These are phyloP conservation scores for Hycleus phaleratus DNA, from an alignment of 1,140 invertebrate species.

Conservation along the genomic window DNA sequence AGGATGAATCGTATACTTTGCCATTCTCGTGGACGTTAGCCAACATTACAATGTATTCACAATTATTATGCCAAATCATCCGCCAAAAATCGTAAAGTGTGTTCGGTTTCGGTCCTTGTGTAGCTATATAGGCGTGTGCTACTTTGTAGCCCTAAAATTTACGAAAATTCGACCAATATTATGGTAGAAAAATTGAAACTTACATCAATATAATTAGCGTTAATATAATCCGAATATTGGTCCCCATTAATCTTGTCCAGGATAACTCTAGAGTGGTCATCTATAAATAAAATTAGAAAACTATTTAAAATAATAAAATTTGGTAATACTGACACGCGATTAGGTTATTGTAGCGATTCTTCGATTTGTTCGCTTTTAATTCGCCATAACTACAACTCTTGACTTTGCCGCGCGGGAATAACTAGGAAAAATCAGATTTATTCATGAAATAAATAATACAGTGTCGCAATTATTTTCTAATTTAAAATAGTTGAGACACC, in stretches of 20 bases:
- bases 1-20: slow-evolving; percentile 41
- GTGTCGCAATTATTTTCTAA: neutral
- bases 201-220: slow-evolving; percentile 24
- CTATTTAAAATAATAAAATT: neutral
- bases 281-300: slow-evolving; percentile 42
- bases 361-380: slow-evolving; percentile 50
- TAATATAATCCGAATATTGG: slow-evolving; percentile 32
- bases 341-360: slow-evolving; percentile 73
- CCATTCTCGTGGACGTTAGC: slow-evolving; percentile 67
- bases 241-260: slow-evolving; percentile 49
- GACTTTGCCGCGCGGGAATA: slow-evolving; percentile 26
- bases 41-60: slow-evolving; percentile 65
- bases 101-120: slow-evolving; percentile 65
- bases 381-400: slow-evolving; percentile 23
- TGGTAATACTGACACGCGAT: slow-evolving; percentile 55
- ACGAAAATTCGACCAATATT: neutral
- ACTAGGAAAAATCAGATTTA: slow-evolving; percentile 17
- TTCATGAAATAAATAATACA: neutral
- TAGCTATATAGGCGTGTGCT: slow-evolving; percentile 63
- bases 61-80: slow-evolving; percentile 66
- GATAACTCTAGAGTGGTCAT: slow-evolving; percentile 68
- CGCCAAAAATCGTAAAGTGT: slow-evolving; percentile 71
- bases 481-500: neutral
- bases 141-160: slow-evolving; percentile 53
- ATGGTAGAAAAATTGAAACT: neutral